Percentiles rank a stretch among this genome's conserved stretches.
phyloP scores from a whole-genome alignment of 37 sponge, comb jelly and placozoan species.

The Eunapius fragilis region DNA sequence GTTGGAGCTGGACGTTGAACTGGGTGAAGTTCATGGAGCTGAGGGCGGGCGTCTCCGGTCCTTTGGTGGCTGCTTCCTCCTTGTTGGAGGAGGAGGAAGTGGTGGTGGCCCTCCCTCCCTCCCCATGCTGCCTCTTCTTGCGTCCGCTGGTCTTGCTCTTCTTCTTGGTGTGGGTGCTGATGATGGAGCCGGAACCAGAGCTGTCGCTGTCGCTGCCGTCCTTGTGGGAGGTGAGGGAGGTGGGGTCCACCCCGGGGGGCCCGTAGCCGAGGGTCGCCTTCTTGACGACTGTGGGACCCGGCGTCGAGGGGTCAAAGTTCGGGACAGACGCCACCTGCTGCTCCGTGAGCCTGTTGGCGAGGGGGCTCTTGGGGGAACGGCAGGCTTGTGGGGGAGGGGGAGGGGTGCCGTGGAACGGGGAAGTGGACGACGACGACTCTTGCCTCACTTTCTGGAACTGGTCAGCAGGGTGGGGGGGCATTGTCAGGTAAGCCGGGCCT shows the following conservation, averaged over 20 bases:
- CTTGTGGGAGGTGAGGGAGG: neutral
- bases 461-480: constrained; percentile 12
- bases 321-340: constrained; percentile 7
- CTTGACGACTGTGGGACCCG: neutral
- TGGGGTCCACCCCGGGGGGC: neutral
- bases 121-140: constrained; percentile 6
- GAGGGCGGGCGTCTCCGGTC: constrained; percentile 50
- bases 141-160: neutral
- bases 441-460: neutral
- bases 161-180: constrained; percentile 45
- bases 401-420: neutral
- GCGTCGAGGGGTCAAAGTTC: neutral
- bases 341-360: neutral
- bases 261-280: constrained; percentile 45
- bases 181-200: constrained; percentile 77
- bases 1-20: constrained; percentile 53
- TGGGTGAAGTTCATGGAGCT: constrained; percentile 6
- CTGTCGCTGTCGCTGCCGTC: constrained; percentile 74
- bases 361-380: neutral
- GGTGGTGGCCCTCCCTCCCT: constrained; percentile 1
- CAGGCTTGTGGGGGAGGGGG: constrained; percentile 25
- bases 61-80: constrained; percentile 14
- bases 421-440: neutral
- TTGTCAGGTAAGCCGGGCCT: neutral
- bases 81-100: neutral